Conservation (phyloP, 2,113 vertebrate genomes). For the Aegithalos caudatus region DNA sequence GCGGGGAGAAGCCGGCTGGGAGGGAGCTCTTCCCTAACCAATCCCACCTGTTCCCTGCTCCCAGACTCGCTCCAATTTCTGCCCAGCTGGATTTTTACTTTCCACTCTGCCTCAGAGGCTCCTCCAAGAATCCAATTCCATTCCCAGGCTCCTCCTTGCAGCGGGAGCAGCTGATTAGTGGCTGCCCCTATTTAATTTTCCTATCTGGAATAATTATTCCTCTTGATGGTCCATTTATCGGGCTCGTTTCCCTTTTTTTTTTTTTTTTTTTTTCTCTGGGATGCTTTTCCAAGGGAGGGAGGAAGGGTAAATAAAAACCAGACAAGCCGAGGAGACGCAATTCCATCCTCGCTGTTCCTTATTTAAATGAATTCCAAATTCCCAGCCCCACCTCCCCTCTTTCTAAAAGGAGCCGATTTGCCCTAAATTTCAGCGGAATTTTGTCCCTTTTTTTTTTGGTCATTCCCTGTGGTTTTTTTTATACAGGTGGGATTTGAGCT, state of each 20-base stretch:
- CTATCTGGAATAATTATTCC: conserved; percentile 52
- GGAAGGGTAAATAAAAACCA: conserved; percentile 60
- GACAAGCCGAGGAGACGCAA: background rate
- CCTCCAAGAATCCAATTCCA: conserved; percentile 45
- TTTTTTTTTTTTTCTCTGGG: background rate
- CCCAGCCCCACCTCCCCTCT: background rate
- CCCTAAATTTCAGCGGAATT: background rate
- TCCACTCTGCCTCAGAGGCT: conserved; percentile 29
- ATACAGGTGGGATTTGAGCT: rapidly evolving
- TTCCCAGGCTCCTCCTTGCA: conserved; percentile 29
- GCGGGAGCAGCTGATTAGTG: conserved; percentile 51
- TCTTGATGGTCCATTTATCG: conserved; percentile 67
- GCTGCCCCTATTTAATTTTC: conserved; percentile 51
- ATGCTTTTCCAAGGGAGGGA: conserved; percentile 37
- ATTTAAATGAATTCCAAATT: background rate
- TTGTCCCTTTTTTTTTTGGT: background rate
- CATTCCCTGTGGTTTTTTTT: background rate
- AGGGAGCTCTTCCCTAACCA: conserved; percentile 43
- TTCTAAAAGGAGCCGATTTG: background rate
- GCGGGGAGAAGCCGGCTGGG: background rate
- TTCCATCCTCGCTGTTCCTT: background rate
- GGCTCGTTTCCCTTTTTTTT: conserved; percentile 16
- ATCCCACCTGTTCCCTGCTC: conserved; percentile 45
- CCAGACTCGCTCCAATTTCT: conserved; percentile 31
- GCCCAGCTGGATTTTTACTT: conserved; percentile 49